A percentile compares a stretch with the other conserved stretches of the same genome.
Evolutionary conservation across 2,113 vertebrate genomes (phyloP).

Genomic region (Tichodroma muraria): DNA sequence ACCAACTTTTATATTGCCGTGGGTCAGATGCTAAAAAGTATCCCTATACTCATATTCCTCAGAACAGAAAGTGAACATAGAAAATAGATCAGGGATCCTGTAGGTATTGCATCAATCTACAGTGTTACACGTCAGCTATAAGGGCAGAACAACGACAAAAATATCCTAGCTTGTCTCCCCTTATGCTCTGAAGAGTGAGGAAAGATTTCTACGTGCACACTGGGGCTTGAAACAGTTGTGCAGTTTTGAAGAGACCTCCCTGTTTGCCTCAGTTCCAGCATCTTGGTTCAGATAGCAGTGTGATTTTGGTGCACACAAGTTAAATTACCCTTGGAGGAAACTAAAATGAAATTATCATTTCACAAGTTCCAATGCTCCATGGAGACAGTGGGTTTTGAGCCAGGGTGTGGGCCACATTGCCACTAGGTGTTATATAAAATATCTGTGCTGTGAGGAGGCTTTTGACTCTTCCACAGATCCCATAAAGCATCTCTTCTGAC

Average conservation of each 20-base stretch:
- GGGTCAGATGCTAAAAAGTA: not conserved
- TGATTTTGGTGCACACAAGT: not conserved
- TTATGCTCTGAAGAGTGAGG: not conserved
- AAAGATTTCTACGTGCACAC: not conserved
- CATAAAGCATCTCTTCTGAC: not conserved
- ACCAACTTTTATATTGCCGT: not conserved
- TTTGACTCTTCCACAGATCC: not conserved
- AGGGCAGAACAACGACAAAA: accelerated
- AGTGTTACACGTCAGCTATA: not conserved
- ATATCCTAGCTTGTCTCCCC: not conserved
- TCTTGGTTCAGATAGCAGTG: not conserved
- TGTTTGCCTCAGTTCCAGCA: not conserved
- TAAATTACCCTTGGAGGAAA: not conserved
- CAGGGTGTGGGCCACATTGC: not conserved
- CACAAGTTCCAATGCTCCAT: not conserved
- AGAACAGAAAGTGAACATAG: not conserved
- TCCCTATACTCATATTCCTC: not conserved
- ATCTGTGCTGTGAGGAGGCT: not conserved
- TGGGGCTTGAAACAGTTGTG: not conserved
- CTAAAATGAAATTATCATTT: not conserved
- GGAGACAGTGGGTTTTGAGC: not conserved
- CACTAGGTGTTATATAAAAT: not conserved
- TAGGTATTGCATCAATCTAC: not conserved
- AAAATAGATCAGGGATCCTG: not conserved
- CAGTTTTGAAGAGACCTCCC: not conserved